Conservation (phyloP, 2,113 vertebrate genomes). For the Oxygymnocypris stewartii region DNA sequence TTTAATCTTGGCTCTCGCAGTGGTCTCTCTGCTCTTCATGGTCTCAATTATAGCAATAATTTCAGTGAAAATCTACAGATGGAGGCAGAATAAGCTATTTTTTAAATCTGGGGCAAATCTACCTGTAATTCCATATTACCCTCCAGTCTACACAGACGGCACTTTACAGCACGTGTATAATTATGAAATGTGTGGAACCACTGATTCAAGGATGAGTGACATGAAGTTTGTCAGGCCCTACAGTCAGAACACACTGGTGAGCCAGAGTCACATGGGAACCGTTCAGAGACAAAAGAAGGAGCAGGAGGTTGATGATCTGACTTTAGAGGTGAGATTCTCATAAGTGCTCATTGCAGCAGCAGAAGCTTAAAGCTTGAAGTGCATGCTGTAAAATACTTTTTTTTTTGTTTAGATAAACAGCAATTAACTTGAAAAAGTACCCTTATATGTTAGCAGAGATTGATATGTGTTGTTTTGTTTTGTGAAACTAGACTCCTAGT, state of each 20-base stretch:
- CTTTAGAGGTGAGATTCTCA: background rate
- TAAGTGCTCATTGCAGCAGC: background rate
- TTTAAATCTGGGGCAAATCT: constrained; percentile 54
- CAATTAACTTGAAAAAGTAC: background rate
- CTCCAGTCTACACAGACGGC: constrained; percentile 72
- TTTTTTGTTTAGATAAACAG: background rate
- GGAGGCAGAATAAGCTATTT: constrained; percentile 59
- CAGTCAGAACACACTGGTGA: constrained; percentile 71
- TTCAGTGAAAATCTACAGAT: constrained; percentile 59
- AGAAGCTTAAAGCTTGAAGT: background rate
- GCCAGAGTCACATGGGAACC: constrained; percentile 61
- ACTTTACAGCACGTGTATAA: constrained; percentile 71
- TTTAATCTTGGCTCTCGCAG: constrained; percentile 58
- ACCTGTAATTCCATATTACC: constrained; percentile 68
- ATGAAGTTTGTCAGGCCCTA: constrained; percentile 64
- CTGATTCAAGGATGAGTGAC: constrained; percentile 74
- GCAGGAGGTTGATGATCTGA: constrained; percentile 56
- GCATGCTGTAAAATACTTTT: background rate
- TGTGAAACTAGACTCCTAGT: background rate
- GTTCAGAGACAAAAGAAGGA: constrained; percentile 62
- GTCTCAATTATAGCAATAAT: constrained; percentile 65
- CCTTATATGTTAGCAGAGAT: background rate
- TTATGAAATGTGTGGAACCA: constrained; percentile 75
- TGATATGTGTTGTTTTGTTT: background rate
- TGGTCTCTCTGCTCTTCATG: constrained; percentile 68